Base-by-base conservation (phyloP, 2,888 invertebrate species). In the Drosophila anceps region DNA sequence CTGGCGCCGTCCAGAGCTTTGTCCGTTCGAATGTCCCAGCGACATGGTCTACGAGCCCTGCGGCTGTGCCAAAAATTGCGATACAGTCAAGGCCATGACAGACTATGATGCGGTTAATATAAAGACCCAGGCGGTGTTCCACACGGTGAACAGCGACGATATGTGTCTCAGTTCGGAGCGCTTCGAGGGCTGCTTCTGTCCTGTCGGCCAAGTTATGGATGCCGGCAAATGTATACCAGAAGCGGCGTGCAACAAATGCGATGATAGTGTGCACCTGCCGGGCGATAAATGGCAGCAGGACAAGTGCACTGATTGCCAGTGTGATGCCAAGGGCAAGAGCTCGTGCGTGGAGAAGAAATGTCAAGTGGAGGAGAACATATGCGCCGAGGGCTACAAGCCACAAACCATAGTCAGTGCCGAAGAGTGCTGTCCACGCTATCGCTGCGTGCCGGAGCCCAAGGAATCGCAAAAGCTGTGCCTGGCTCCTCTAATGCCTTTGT, bases 141-240 rank as follows among this genome's bases (percentile, higher is more conserved):
- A 85, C 43, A 89, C 91, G 0, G 79, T 91, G 15, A 84, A 68
- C n/a, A 73, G 75, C 4, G 84, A 91, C 18, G 91, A 92, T 0
- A 76, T 92, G 69, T 96, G 96, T 72, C 87, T 91, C 31, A 91
- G 92, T 6, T 92, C 91, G 1, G 92, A 92, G 13, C 92, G 93
- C 0, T 94, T 94, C 0, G 98, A 97, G 88, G 98, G 97, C 1
- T 98, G 98, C 92, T 97, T 96, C 94, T 98, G 98, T 93, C 96
- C 97, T 0, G 93, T 94, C 57, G 96, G 96, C 69, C 94, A 95
- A 92, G 95, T 96, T 0, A 93, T 96, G 75, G 94, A 95, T 64
- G 95, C 96, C 87, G 95, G 95, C 69, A 95, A 95, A 7, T 98
- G 98, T 87, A 95, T 98, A 1, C 93, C 94, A 12, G 94, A 95